These are phyloP conservation scores for Mormoops blainvillei DNA, from an alignment of 2,113 vertebrate genomes.

Conservation along the genomic window DNA sequence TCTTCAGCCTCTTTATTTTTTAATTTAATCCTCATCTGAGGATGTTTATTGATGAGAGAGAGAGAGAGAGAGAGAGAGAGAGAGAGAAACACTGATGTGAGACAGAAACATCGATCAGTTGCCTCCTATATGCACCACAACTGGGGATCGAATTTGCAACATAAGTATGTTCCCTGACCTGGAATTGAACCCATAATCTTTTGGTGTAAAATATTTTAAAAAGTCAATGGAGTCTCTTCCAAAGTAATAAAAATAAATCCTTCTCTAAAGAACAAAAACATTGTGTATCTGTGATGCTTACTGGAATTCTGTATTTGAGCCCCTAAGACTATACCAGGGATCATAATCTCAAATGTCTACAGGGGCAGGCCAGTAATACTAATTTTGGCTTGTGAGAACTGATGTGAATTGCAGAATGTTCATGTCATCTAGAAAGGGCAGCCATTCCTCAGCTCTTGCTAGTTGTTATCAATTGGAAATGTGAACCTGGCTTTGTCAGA, in stretches of 20 bases:
- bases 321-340: background rate
- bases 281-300: background rate
- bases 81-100: too few relatives aligned
- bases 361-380: background rate
- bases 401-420: background rate
- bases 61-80: too few relatives aligned
- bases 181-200: too few relatives aligned
- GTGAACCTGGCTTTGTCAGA: background rate
- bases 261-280: slow-evolving; percentile 42
- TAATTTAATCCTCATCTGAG: too few relatives aligned
- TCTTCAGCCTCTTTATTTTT: background rate
- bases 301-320: slow-evolving; percentile 20
- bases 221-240: slow-evolving; percentile 12
- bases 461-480: background rate
- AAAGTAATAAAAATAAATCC: slow-evolving; percentile 60
- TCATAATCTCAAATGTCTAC: slow-evolving; percentile 26
- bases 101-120: too few relatives aligned
- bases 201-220: slow-evolving; percentile 27
- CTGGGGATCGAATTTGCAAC: too few relatives aligned
- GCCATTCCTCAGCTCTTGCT: background rate
- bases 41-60: too few relatives aligned
- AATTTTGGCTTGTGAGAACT: background rate
- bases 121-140: too few relatives aligned
- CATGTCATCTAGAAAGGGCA: background rate
- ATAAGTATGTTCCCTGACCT: too few relatives aligned